phyloP scores from a whole-genome alignment of 2,113 vertebrate genomes.

The Cettia cetti region DNA sequence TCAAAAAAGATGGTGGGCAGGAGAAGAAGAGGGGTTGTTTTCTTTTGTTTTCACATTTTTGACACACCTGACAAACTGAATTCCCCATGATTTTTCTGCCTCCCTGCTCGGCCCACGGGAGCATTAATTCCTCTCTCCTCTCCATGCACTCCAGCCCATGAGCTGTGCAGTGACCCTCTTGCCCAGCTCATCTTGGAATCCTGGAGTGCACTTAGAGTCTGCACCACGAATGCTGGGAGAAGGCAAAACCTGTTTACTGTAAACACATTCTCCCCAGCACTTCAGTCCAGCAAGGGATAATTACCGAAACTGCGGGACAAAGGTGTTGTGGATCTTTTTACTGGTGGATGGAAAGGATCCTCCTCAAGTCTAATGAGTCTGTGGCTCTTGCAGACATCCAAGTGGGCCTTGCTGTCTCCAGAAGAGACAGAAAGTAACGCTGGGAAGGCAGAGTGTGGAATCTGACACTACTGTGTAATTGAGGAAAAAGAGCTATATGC shows the following conservation, averaged over 20 bases:
- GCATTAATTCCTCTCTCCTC: neutral
- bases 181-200: neutral
- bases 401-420: constrained; percentile 40
- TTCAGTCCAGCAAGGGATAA: neutral
- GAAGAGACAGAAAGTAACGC: constrained; percentile 47
- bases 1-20: constrained; percentile 19
- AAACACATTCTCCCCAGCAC: neutral
- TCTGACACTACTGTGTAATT: constrained; percentile 51
- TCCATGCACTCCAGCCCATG: neutral
- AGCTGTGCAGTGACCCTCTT: neutral
- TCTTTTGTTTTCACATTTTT: constrained; percentile 37
- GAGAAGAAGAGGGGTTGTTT: constrained; percentile 23
- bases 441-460: constrained; percentile 52
- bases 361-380: constrained; percentile 7
- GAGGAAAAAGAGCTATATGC: constrained; percentile 63
- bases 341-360: neutral
- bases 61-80: constrained; percentile 28
- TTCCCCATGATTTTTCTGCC: neutral
- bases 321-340: neutral
- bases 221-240: neutral
- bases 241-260: neutral
- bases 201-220: neutral
- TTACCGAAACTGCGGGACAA: neutral
- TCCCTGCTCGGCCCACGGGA: neutral
- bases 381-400: constrained; percentile 12